phyloP scores from a whole-genome alignment of 92 coral and sea anemone species.

The Porites divaricata region DNA sequence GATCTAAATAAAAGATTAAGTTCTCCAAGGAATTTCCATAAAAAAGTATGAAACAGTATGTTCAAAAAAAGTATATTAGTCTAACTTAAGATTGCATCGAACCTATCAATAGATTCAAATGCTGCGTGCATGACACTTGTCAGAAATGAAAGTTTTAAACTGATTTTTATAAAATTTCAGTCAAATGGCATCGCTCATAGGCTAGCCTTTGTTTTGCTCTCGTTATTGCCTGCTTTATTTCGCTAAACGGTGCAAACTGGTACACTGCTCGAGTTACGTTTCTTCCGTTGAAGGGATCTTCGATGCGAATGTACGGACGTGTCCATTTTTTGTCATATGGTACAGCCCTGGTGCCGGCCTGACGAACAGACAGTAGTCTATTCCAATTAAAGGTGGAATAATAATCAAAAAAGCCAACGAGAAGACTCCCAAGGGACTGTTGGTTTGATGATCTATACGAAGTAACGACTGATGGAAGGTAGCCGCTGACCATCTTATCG shows the following conservation, averaged over 20 bases:
- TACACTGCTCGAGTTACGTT: constrained; percentile 67
- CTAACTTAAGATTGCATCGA: no score
- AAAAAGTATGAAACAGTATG: no score
- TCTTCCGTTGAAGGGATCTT: constrained; percentile 55
- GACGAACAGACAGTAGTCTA: constrained; percentile 59
- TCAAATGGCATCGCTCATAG: background rate
- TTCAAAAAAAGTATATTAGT: no score
- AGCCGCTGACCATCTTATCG: constrained; percentile 46
- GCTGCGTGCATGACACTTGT: no score
- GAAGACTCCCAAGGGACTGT: constrained; percentile 47
- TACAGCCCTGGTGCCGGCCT: constrained; percentile 29
- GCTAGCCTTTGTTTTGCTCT: constrained; percentile 21
- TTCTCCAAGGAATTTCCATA: no score
- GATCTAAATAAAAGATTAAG: no score
- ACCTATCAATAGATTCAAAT: no score
- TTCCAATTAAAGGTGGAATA: constrained; percentile 63
- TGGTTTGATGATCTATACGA: constrained; percentile 41
- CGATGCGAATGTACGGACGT: constrained; percentile 58
- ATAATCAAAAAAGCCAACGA: constrained; percentile 66
- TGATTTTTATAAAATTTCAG: background rate
- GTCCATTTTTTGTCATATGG: constrained; percentile 53
- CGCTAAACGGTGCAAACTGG: background rate
- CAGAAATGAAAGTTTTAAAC: no score
- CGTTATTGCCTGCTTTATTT: constrained; percentile 36
- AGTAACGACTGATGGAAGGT: constrained; percentile 40